These are phyloP conservation scores for Neostethus bicornis DNA, from an alignment of 2,797 vertebrate genomes.

Conservation along the genomic window DNA sequence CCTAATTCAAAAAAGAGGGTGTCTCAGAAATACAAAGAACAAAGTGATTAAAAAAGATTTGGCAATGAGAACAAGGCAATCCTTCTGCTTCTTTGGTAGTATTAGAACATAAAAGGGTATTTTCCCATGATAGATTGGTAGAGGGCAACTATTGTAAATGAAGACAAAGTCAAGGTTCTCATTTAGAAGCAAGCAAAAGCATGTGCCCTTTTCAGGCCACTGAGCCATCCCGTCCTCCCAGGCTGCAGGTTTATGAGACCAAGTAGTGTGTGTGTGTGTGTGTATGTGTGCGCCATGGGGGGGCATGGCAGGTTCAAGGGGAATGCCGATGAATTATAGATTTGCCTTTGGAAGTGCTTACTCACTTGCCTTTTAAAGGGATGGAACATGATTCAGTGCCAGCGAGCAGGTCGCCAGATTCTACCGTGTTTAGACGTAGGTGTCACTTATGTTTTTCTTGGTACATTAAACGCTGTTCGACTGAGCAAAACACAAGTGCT, in stretches of 20 bases:
- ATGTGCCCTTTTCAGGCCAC: constrained; percentile 75
- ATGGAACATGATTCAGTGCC: constrained; percentile 59
- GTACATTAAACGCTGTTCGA: constrained; percentile 38
- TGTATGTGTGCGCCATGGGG: constrained; percentile 15
- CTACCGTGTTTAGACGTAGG: constrained; percentile 60
- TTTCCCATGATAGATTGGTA: constrained; percentile 49
- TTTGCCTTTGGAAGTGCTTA: constrained; percentile 77
- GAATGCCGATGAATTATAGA: constrained; percentile 80
- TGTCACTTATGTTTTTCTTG: constrained; percentile 54
- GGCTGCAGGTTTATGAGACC: constrained; percentile 72
- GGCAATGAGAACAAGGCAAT: constrained; percentile 37
- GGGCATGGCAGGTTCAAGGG: constrained; percentile 71
- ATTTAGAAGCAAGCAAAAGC: constrained; percentile 69
- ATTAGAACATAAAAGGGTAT: constrained; percentile 49
- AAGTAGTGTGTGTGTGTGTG: constrained; percentile 33
- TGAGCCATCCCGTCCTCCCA: constrained; percentile 71
- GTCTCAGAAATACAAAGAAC: constrained; percentile 47
- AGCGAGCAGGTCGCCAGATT: constrained; percentile 58
- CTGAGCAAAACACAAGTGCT: constrained; percentile 15
- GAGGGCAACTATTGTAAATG: constrained; percentile 54
- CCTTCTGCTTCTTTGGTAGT: constrained; percentile 25
- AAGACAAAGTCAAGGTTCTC: constrained; percentile 70
- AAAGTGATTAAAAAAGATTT: constrained; percentile 50
- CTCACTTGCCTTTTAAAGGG: constrained; percentile 73
- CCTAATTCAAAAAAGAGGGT: constrained; percentile 40